Evolutionary conservation across 1,140 invertebrate species (phyloP), one percentile per base, ranked within the genome.

Genomic region (Drosophila tropicalis): DNA sequence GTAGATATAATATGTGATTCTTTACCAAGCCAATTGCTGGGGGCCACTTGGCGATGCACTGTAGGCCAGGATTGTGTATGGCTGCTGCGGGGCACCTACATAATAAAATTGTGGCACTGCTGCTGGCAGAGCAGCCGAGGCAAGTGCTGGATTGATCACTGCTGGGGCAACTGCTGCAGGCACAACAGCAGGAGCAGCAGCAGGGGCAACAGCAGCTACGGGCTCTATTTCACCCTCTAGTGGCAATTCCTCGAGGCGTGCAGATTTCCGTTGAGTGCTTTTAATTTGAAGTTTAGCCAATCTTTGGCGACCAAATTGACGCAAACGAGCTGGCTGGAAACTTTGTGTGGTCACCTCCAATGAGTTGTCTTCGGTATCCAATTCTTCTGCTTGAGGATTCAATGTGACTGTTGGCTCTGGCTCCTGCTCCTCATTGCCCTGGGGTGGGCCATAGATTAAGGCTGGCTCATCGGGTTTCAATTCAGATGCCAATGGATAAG

Each of bases 401-500:
- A 71, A 71, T 51, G 87, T 32, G 6, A 61, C 70, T 29, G 67
- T 60, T 62, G 74, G 62, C 5, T 77, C 82, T 4, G 9, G 56
- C 56, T 51, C 57, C 6, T 19, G 34, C 13, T 68, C 62, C 19
- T 79, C 62, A 2, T 47, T 36, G 4, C 63, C 80, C 6, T 81
- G 75, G 0, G 90, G 90, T 9, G 90, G 77, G 17, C 90, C 90
- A 54, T 91, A 91, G 55, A 79, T 83, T 19, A 90, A 58, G 2
- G 79, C 82, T 0, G 90, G 90, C 47, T 81, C 63, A 39, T 81
- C 77, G 4, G 90, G 90, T 17, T 91, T 91, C 6, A 91, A 58
- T 44, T 91, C 90, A 17, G 72, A 75, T 3, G 90, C 90, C 9
- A 76, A 72, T 1, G 90, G 90, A 67, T 91, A 91, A 1, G 86